Evolutionary conservation across 1,140 invertebrate genomes (phyloP), one percentile per base, ranked within the genome.

Genomic region (Zaprionus capensis): DNA sequence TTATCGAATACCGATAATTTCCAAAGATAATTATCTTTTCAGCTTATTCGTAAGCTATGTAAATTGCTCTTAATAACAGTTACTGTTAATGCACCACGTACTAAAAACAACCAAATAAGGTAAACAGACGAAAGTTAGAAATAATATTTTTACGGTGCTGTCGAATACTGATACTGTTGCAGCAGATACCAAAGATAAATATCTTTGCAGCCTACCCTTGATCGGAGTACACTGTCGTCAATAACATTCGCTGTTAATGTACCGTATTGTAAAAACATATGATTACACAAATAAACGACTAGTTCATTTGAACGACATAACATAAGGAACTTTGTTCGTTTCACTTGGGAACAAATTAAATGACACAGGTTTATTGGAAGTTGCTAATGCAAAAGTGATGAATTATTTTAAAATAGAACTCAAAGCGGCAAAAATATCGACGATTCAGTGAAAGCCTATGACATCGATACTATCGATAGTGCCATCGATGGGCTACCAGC

Each of bases 391-490:
- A 14, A 22, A 51, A 24, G 11, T 51, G 20, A 51, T 51, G 20
- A 11, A 51, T 3, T 22, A 24, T 51, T 22, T 3, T 51, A 22
- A 5, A 51, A 14, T 24, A 22, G 1, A 51, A 14, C 20, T 24
- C 20, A 24, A 51, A 24, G 20, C 20, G 20, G 7, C 6, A 9
- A 17, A 6, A 17, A 17, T 6, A 7, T 46, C 41, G 41, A 46
- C 17, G 7, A 46, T 9, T 17, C 5, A 9, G n/a, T 46, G 3
- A 46, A 44, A 17, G n/a, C 3, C 41, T 14, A 24, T 51, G 46
- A 51, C 46, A 51, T 51, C 46, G 46, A 51, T 51, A 51, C 46
- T 51, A 51, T 51, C 46, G 46, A 51, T 51, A 24, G 20, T 20
- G 46, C 11, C 46, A 49, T 49, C 46, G 46, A 51, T 51, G 24